Conservation (phyloP, 2,113 vertebrate genomes). For the Daubentonia madagascariensis region DNA sequence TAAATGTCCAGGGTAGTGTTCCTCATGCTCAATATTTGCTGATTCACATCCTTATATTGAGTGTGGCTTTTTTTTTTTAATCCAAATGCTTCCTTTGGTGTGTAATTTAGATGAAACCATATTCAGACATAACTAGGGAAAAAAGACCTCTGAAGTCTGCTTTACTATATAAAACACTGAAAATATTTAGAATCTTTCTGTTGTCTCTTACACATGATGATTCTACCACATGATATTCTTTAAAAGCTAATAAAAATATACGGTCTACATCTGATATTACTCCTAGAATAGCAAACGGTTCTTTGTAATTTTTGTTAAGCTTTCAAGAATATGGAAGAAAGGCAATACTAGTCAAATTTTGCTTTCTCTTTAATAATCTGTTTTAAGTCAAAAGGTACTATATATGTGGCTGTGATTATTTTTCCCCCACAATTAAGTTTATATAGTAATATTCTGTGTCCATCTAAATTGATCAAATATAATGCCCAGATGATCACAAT, state of each 20-base stretch:
- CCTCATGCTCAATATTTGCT: not conserved
- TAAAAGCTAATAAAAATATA: not conserved
- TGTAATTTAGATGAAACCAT: slow-evolving; percentile 27
- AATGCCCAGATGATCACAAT: not conserved
- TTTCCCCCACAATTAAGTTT: not conserved
- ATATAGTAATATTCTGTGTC: not conserved
- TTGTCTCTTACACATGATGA: not conserved
- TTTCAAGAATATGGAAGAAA: not conserved
- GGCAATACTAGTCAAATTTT: not conserved
- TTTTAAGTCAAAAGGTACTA: not conserved
- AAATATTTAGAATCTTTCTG: slow-evolving; percentile 19
- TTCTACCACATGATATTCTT: not conserved
- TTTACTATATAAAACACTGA: not conserved
- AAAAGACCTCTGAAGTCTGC: not conserved
- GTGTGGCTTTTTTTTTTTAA: not conserved
- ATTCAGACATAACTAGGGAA: not conserved
- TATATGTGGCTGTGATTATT: not conserved
- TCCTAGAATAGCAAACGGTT: not conserved
- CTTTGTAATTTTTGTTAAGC: not conserved
- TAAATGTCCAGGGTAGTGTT: not conserved
- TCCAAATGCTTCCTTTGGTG: slow-evolving; percentile 17
- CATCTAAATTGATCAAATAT: not conserved
- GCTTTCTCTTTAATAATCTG: not conserved
- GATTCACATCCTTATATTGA: slow-evolving; percentile 20
- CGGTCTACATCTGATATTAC: not conserved